Evolutionary conservation across 30 jellyfish, hydroid and myxozoan species (phyloP).

Genomic region (Aurelia sp.): DNA sequence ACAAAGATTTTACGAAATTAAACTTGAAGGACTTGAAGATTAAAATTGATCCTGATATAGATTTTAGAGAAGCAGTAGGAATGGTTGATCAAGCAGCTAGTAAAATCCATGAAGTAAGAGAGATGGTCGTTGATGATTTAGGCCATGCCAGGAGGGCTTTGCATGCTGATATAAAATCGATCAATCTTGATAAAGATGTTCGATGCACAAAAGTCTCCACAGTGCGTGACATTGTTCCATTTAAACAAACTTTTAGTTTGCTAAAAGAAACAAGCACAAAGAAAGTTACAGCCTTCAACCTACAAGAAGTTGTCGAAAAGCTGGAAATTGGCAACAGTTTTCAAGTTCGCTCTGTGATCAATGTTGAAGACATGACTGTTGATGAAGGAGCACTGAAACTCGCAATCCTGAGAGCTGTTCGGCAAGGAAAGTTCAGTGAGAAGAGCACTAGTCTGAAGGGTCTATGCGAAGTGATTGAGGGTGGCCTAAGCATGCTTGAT

Average conservation of each 20-base stretch:
- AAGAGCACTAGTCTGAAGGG: not conserved
- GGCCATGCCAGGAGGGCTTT: not conserved
- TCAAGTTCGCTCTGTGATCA: too few relatives aligned
- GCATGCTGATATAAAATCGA: conserved; percentile 13
- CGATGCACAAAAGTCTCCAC: not conserved
- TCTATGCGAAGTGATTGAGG: too few relatives aligned
- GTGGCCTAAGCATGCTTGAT: too few relatives aligned
- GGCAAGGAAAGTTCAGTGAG: not conserved
- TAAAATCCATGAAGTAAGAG: conserved; percentile 17
- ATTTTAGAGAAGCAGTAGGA: conserved; percentile 24
- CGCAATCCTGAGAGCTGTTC: not conserved
- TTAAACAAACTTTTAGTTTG: conserved; percentile 20
- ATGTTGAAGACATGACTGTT: too few relatives aligned
- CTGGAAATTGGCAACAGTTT: too few relatives aligned
- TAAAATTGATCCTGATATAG: conserved; percentile 20
- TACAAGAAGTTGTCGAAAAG: not conserved
- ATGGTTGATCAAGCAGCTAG: conserved; percentile 47
- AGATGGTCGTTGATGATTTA: not conserved
- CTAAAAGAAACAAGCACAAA: conserved; percentile 30
- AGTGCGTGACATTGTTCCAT: conserved; percentile 2
- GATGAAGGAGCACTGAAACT: too few relatives aligned
- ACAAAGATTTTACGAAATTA: conserved; percentile 12
- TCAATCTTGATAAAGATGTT: not conserved
- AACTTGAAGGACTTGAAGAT: conserved; percentile 7
- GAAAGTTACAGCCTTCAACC: not conserved